Percentiles rank a stretch among this genome's conserved stretches.
Conservation (phyloP, 2,888 invertebrate genomes). For the Andrena haemorrhoa region DNA sequence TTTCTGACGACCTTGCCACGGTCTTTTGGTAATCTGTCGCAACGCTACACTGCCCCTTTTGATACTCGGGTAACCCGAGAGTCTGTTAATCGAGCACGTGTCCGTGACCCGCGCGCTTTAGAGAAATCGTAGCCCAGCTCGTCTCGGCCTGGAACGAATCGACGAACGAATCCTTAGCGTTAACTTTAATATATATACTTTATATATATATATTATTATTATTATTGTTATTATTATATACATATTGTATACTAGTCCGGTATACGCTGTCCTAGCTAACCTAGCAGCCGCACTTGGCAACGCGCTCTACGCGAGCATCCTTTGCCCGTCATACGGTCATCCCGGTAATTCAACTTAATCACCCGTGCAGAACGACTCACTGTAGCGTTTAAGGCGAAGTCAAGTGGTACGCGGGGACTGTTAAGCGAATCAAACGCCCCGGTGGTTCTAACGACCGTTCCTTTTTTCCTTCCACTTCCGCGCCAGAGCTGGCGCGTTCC, state of each 20-base stretch:
- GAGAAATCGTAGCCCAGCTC: conserved; percentile 40
- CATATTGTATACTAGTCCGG: conserved; percentile 82
- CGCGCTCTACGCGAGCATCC: conserved; percentile 42
- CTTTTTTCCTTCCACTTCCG: conserved; percentile 20
- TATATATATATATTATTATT: conserved; percentile 36
- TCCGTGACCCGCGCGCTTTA: conserved; percentile 31
- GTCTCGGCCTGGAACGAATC: conserved; percentile 41
- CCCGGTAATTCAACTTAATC: conserved; percentile 62
- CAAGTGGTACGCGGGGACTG: conserved; percentile 67
- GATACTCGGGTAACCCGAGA: neutral
- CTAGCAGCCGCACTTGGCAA: conserved; percentile 62
- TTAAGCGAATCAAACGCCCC: conserved; percentile 78
- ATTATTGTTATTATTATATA: conserved; percentile 50
- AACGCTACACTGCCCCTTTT: neutral
- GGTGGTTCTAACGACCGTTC: conserved; percentile 55
- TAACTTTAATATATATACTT: conserved; percentile 50
- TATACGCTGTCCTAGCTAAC: conserved; percentile 81
- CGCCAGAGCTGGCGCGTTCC: conserved; percentile 15
- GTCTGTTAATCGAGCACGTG: conserved; percentile 24
- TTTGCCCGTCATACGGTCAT: conserved; percentile 46
- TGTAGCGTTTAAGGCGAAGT: conserved; percentile 74
- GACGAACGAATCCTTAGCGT: conserved; percentile 47
- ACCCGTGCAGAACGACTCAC: conserved; percentile 64
- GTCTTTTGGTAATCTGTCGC: neutral
- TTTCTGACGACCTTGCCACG: conserved; percentile 34